Percentiles rank a stretch among this genome's conserved stretches.
phyloP scores from a whole-genome alignment of 1,140 invertebrate species.

The Cydia amplana region DNA sequence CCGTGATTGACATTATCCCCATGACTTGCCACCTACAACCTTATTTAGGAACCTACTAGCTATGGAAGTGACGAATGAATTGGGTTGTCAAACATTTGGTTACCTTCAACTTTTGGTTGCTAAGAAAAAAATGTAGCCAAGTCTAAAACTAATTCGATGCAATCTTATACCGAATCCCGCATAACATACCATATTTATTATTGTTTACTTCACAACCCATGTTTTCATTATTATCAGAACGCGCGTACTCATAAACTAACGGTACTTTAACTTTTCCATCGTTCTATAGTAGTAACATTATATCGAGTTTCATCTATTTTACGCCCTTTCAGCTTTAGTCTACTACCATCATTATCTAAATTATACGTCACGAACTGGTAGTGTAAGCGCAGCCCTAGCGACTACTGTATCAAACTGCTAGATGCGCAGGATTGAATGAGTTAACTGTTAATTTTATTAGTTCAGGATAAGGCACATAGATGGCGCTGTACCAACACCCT shows the following conservation, averaged over 20 bases:
- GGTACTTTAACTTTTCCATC: neutral
- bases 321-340: neutral
- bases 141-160: too few relatives aligned
- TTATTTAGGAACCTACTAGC: too few relatives aligned
- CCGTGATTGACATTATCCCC: too few relatives aligned
- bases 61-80: too few relatives aligned
- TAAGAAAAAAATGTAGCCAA: too few relatives aligned
- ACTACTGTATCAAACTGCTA: neutral
- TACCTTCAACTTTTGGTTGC: too few relatives aligned
- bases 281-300: neutral
- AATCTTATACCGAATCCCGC: too few relatives aligned
- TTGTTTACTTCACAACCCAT: constrained; percentile 10
- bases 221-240: constrained; percentile 11
- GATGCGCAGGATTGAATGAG: neutral
- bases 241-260: neutral
- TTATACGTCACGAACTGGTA: neutral
- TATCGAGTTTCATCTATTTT: neutral
- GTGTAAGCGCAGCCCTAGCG: neutral
- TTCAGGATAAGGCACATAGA: neutral
- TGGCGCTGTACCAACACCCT: neutral
- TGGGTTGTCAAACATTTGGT: too few relatives aligned
- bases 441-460: neutral
- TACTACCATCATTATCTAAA: neutral
- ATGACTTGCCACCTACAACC: too few relatives aligned
- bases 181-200: neutral